Percentiles rank a stretch among this genome's conserved stretches.
phyloP scores from a whole-genome alignment of 2,797 vertebrate species.

The Picus viridis region DNA sequence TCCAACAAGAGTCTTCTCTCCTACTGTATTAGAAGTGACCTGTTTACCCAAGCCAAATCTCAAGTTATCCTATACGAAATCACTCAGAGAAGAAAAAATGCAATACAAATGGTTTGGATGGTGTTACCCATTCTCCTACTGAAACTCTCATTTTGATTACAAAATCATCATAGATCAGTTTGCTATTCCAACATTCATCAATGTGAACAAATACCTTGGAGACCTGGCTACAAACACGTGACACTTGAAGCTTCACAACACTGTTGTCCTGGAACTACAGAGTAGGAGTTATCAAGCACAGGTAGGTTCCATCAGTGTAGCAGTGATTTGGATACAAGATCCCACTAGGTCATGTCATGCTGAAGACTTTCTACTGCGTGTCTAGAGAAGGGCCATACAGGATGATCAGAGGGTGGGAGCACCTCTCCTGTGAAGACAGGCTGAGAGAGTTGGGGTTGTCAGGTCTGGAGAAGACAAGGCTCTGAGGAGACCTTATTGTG shows the following conservation, averaged over 20 bases:
- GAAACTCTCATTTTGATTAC: slow-evolving; percentile 4
- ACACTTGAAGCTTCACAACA: neutral
- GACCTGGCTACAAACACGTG: neutral
- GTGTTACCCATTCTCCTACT: neutral
- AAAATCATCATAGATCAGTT: neutral
- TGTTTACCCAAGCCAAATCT: neutral
- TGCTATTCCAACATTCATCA: neutral
- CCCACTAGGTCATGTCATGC: neutral
- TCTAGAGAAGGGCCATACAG: too few relatives aligned
- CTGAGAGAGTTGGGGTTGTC: too few relatives aligned
- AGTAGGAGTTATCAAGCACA: neutral
- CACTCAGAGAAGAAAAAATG: neutral
- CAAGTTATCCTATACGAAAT: neutral
- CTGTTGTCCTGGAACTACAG: neutral
- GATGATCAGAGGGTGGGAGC: too few relatives aligned
- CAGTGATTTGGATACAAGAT: neutral
- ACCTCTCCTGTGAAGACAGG: too few relatives aligned
- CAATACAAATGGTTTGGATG: neutral
- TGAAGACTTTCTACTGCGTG: neutral
- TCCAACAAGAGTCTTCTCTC: neutral
- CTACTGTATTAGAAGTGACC: neutral
- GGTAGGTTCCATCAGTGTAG: neutral
- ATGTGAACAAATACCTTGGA: neutral
- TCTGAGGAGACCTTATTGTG: too few relatives aligned
- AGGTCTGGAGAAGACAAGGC: too few relatives aligned